Percentiles rank a stretch among this genome's conserved stretches.
These are phyloP conservation scores for Cremastinae sp. DNA, from an alignment of 2,888 invertebrate genomes.

Conservation along the genomic window DNA sequence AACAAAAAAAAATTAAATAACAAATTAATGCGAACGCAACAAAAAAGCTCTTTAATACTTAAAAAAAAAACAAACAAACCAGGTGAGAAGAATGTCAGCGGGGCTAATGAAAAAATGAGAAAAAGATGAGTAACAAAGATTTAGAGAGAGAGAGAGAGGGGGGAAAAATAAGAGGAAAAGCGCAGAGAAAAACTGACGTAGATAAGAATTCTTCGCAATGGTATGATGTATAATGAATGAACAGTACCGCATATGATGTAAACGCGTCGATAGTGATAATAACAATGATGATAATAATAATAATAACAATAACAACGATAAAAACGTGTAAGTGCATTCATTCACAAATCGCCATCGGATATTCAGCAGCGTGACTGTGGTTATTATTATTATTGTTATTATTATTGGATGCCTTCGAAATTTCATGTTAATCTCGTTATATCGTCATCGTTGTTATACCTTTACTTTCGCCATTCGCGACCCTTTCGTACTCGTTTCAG, in stretches of 20 bases:
- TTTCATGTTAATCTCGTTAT: slow-evolving; percentile 31
- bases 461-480: no score
- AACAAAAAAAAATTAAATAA: background rate
- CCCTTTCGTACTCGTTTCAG: no score
- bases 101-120: slow-evolving; percentile 6
- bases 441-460: slow-evolving; percentile 30
- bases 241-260: slow-evolving; percentile 53
- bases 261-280: slow-evolving; percentile 60
- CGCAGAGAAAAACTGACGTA: slow-evolving; percentile 16
- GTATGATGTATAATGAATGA: slow-evolving; percentile 53
- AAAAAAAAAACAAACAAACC: no score
- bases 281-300: slow-evolving; percentile 56
- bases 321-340: slow-evolving; percentile 28
- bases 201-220: slow-evolving; percentile 52
- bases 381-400: slow-evolving; percentile 62
- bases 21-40: background rate
- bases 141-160: background rate
- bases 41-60: slow-evolving; percentile 43
- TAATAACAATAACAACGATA: slow-evolving; percentile 51
- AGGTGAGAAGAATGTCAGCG: slow-evolving; percentile 12
- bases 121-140: slow-evolving; percentile 14
- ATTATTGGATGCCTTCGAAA: slow-evolving; percentile 46
- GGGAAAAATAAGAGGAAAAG: background rate
- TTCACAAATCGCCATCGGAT: slow-evolving; percentile 17
- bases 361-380: slow-evolving; percentile 1